Conservation (phyloP, 2,113 vertebrate genomes). For the Speoplatyrhinus poulsoni region DNA sequence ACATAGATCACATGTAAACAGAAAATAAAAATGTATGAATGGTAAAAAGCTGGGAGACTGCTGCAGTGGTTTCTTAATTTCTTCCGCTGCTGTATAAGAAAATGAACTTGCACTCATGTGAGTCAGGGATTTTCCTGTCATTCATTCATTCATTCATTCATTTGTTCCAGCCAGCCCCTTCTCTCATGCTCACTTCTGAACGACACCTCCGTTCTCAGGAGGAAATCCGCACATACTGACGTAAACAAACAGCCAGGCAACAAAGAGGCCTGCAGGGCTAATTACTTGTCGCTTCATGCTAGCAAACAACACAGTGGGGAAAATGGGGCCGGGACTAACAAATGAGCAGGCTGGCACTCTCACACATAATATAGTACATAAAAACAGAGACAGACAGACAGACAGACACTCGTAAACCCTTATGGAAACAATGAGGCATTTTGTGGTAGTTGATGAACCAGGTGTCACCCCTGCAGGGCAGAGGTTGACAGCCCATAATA, state of each 20-base stretch:
- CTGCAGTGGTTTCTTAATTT: background rate
- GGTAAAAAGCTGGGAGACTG: background rate
- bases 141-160: slow-evolving; percentile 18
- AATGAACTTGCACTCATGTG: slow-evolving; percentile 12
- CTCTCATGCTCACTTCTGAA: slow-evolving; percentile 28
- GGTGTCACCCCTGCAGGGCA: slow-evolving; percentile 69
- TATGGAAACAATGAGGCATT: slow-evolving; percentile 68
- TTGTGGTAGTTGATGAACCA: slow-evolving; percentile 55
- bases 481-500: slow-evolving; percentile 60
- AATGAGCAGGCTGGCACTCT: slow-evolving; percentile 27
- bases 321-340: background rate
- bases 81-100: background rate
- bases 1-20: too few relatives aligned
- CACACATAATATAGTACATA: slow-evolving; percentile 15
- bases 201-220: slow-evolving; percentile 38
- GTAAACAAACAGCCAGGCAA: slow-evolving; percentile 65
- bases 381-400: background rate
- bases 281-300: slow-evolving; percentile 49
- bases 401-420: slow-evolving; percentile 1
- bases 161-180: slow-evolving; percentile 37
- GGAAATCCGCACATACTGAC: slow-evolving; percentile 32
- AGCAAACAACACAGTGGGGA: slow-evolving; percentile 32
- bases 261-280: slow-evolving; percentile 52
- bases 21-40: too few relatives aligned
- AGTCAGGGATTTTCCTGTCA: slow-evolving; percentile 43